phyloP scores from a whole-genome alignment of 2,888 invertebrate species.

The Calliphora vomitoria region DNA sequence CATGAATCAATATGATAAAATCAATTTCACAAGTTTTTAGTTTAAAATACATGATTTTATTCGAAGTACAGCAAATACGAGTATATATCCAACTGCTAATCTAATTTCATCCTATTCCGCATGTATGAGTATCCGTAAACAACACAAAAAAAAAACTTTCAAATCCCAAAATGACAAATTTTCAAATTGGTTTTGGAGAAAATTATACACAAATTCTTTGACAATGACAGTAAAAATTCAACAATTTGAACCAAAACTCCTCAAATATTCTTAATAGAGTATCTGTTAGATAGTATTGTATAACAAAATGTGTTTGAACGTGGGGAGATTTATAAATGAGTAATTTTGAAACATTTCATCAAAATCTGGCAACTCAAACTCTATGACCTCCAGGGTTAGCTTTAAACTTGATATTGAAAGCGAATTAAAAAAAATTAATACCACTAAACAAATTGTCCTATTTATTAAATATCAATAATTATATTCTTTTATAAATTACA shows the following conservation, averaged over 20 bases:
- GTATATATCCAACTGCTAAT: slow-evolving; percentile 51
- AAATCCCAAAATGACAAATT: slow-evolving; percentile 67
- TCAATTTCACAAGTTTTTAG: neutral
- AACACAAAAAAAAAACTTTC: slow-evolving; percentile 5
- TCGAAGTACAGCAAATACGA: neutral
- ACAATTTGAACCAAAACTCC: slow-evolving; percentile 36
- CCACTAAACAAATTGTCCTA: too few species aligned
- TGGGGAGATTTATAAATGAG: slow-evolving; percentile 3
- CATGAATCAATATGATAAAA: slow-evolving; percentile 6
- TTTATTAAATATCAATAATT: too few species aligned
- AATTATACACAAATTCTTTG: slow-evolving; percentile 73
- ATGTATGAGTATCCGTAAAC: slow-evolving; percentile 18
- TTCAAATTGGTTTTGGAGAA: slow-evolving; percentile 63
- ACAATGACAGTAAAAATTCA: slow-evolving; percentile 47
- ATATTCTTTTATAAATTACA: too few species aligned
- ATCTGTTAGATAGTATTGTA: slow-evolving; percentile 22
- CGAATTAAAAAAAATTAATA: too few species aligned
- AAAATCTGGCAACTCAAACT: too few species aligned
- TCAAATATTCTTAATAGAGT: slow-evolving; percentile 46
- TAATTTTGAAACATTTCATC: too few species aligned
- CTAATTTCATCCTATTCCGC: slow-evolving; percentile 41
- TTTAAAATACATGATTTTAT: neutral
- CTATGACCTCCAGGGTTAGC: too few species aligned
- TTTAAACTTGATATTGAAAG: too few species aligned
- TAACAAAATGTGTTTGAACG: neutral